These are phyloP conservation scores for Sycobia sp. DNA, from an alignment of 1,140 invertebrate species.

Conservation along the genomic window DNA sequence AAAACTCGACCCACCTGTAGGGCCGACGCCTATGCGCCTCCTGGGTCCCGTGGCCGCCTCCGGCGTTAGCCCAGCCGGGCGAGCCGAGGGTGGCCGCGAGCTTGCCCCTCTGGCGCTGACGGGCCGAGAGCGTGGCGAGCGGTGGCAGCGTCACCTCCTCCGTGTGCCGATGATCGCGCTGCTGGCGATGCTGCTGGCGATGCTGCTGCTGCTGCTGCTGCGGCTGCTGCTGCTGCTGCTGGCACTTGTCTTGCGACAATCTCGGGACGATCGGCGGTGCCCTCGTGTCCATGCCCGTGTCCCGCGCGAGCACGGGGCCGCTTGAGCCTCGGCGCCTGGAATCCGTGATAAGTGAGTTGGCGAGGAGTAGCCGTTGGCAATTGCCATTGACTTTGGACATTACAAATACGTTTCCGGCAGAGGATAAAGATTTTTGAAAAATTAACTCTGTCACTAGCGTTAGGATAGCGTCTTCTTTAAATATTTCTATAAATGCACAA, in stretches of 20 bases:
- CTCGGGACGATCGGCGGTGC: slow-evolving; percentile 56
- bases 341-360: too few relatives aligned
- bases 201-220: slow-evolving; percentile 42
- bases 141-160: slow-evolving; percentile 56
- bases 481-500: too few relatives aligned
- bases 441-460: too few relatives aligned
- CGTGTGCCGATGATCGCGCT: slow-evolving; percentile 40
- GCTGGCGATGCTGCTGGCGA: slow-evolving; percentile 42
- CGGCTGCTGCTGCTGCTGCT: slow-evolving; percentile 39
- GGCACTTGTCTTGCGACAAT: slow-evolving; percentile 43
- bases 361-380: too few relatives aligned
- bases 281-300: slow-evolving; percentile 58
- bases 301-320: slow-evolving; percentile 9
- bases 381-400: too few relatives aligned
- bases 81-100: slow-evolving; percentile 39
- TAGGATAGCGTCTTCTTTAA: too few relatives aligned
- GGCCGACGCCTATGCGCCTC: slow-evolving; percentile 48
- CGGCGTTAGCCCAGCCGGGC: slow-evolving; percentile 27
- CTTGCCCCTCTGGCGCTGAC: slow-evolving; percentile 46
- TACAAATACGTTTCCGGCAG: too few relatives aligned
- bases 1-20: slow-evolving; percentile 55
- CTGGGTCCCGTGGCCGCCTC: slow-evolving; percentile 2
- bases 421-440: too few relatives aligned
- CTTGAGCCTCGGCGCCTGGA: slow-evolving; percentile 13
- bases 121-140: slow-evolving; percentile 47